Conservation (phyloP, 2,797 vertebrate genomes). For the Synaphobranchus kaupii region DNA sequence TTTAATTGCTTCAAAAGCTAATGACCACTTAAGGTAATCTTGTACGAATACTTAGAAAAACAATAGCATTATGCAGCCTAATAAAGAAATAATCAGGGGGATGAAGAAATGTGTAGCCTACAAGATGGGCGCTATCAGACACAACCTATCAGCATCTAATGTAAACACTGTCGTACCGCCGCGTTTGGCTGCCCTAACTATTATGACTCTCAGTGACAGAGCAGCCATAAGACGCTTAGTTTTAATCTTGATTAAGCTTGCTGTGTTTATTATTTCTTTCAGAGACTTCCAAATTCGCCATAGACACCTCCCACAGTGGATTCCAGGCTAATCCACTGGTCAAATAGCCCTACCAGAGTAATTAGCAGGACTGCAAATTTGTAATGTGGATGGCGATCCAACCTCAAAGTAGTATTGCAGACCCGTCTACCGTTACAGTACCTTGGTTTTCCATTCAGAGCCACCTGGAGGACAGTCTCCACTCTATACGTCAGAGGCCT, state of each 20-base stretch:
- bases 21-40: not conserved
- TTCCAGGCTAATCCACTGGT: constrained; percentile 50
- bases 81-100: not conserved
- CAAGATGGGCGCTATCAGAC: not conserved
- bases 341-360: constrained; percentile 63
- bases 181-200: constrained; percentile 26
- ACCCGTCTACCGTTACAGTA: constrained; percentile 55
- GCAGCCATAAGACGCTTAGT: constrained; percentile 29
- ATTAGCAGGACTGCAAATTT: constrained; percentile 53
- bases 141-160: constrained; percentile 1
- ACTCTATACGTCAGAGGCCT: not conserved
- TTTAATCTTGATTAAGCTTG: constrained; percentile 54
- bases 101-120: not conserved
- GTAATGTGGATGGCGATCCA: constrained; percentile 60
- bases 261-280: constrained; percentile 61
- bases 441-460: constrained; percentile 54
- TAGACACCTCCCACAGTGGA: constrained; percentile 44
- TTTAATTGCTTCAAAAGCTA: not conserved
- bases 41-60: not conserved
- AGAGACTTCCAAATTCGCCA: constrained; percentile 40
- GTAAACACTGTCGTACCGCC: not conserved
- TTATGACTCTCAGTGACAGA: constrained; percentile 7
- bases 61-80: not conserved
- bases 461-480: constrained; percentile 44
- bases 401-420: constrained; percentile 67